These are phyloP conservation scores for Patagioenas fasciata DNA, from an alignment of 2,113 vertebrate species.

Conservation along the genomic window DNA sequence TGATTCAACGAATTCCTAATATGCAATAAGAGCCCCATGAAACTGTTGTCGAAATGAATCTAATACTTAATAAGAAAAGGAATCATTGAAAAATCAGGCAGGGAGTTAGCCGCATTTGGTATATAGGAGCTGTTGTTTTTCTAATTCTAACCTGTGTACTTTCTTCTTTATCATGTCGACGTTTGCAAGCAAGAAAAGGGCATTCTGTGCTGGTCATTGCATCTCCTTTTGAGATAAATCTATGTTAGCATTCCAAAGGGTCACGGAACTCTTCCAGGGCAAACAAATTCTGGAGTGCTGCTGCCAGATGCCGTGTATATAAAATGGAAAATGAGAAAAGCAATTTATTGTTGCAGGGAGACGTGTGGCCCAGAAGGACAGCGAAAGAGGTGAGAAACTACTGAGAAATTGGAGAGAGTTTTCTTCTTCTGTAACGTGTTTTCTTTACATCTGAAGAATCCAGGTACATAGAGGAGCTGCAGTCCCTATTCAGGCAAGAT, in stretches of 20 bases:
- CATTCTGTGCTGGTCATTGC: conserved; percentile 49
- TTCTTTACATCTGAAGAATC: not conserved
- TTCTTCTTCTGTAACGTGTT: not conserved
- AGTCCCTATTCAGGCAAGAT: not conserved
- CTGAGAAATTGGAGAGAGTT: not conserved
- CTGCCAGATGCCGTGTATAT: conserved; percentile 52
- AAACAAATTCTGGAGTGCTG: conserved; percentile 37
- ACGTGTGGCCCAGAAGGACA: not conserved
- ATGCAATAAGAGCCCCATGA: not conserved
- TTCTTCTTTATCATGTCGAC: not conserved
- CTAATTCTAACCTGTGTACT: not conserved
- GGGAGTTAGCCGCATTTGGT: not conserved
- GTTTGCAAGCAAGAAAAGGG: conserved; percentile 49
- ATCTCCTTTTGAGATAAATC: conserved; percentile 55
- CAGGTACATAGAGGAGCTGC: not conserved
- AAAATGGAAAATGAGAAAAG: conserved; percentile 26
- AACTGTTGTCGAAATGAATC: not conserved
- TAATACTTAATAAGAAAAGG: not conserved
- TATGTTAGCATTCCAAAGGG: conserved; percentile 60
- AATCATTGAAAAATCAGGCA: not conserved
- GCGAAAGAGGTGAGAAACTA: conserved; percentile 57
- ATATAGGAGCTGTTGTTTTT: not conserved
- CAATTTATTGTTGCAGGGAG: not conserved
- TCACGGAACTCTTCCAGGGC: conserved; percentile 51
- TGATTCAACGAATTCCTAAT: not conserved